phyloP scores from a whole-genome alignment of 2,113 vertebrate genomes.

The Regulus satrapa region DNA sequence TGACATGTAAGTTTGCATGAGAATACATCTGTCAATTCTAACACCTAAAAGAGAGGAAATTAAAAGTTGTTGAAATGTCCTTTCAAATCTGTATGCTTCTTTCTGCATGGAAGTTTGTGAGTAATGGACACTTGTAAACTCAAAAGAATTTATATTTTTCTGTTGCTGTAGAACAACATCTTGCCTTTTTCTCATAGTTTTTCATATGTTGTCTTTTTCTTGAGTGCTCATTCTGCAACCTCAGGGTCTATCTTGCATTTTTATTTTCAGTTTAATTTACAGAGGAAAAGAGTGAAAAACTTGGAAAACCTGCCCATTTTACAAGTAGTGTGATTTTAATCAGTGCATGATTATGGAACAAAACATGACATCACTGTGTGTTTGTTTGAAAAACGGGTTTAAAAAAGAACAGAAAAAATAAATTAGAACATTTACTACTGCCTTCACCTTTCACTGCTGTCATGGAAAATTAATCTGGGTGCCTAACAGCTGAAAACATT shows the following conservation, averaged over 20 bases:
- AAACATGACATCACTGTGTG: not conserved
- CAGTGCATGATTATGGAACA: not conserved
- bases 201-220: not conserved
- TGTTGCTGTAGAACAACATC: not conserved
- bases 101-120: not conserved
- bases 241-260: fast-evolving
- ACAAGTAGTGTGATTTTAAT: not conserved
- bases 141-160: fast-evolving
- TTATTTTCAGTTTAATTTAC: not conserved
- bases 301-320: not conserved
- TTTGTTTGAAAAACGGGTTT: not conserved
- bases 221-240: not conserved
- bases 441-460: not conserved
- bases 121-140: not conserved
- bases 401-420: not conserved
- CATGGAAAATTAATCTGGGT: not conserved
- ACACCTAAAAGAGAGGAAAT: constrained; percentile 14
- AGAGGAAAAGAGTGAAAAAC: not conserved
- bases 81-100: not conserved
- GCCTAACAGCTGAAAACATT: not conserved
- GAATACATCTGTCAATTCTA: not conserved
- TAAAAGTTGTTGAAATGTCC: not conserved
- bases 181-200: not conserved
- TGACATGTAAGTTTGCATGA: not conserved
- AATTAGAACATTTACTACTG: not conserved